A percentile compares a stretch with the other conserved stretches of the same genome.
phyloP scores from a whole-genome alignment of 30 jellyfish, hydroid and myxozoan genomes.

The Aurelia sp. region DNA sequence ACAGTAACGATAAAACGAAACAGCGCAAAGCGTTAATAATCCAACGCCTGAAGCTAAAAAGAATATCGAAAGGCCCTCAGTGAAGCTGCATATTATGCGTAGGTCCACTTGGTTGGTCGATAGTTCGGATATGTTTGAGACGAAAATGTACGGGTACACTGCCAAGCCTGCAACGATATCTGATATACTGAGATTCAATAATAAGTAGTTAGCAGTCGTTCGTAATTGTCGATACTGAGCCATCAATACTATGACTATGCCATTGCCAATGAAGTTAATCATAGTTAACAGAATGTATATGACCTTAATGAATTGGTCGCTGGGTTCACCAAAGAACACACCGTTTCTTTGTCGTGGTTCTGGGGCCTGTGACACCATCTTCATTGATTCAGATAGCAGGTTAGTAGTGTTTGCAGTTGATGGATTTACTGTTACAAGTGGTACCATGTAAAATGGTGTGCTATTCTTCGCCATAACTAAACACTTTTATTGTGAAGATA shows the following conservation, averaged over 20 bases:
- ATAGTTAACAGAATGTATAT: conserved; percentile 21
- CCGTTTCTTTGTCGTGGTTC: conserved; percentile 11
- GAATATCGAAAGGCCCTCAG: conserved; percentile 65
- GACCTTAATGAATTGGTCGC: conserved; percentile 13
- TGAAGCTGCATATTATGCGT: conserved; percentile 41
- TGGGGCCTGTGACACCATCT: neutral
- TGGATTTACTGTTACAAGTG: too few relatives aligned
- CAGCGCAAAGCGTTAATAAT: conserved; percentile 60
- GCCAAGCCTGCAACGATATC: conserved; percentile 68
- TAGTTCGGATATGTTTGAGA: conserved; percentile 22
- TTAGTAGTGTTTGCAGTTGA: too few relatives aligned
- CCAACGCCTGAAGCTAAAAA: conserved; percentile 58
- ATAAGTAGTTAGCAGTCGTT: conserved; percentile 53
- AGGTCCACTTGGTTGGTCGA: neutral
- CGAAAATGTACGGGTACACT: conserved; percentile 49
- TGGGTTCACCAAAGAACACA: conserved; percentile 16
- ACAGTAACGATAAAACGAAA: conserved; percentile 59
- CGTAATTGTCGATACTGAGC: conserved; percentile 49
- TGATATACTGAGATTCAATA: conserved; percentile 57
- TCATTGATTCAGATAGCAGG: neutral
- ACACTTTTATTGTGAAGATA: too few relatives aligned
- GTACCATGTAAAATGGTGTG: too few relatives aligned
- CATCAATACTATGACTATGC: conserved; percentile 34
- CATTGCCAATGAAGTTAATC: conserved; percentile 47
- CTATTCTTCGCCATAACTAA: too few relatives aligned